Evolutionary conservation across 2,113 vertebrate genomes (phyloP).

Genomic region (Chamaetylas fuelleborni): DNA sequence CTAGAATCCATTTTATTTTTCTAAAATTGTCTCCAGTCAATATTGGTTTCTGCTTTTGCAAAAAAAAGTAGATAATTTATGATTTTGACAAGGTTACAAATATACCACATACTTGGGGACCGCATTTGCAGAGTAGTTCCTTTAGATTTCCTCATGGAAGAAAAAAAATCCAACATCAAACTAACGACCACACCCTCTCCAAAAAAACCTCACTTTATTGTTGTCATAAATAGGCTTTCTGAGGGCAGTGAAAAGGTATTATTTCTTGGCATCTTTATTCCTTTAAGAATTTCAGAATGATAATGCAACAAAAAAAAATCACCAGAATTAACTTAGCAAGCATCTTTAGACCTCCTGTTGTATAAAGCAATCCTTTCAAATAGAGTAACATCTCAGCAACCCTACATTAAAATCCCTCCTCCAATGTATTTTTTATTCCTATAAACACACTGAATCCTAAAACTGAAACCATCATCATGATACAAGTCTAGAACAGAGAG

Average conservation of each 20-base stretch:
- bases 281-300: not conserved
- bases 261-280: not conserved
- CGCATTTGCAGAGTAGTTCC: not conserved
- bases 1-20: not conserved
- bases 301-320: not conserved
- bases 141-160: not conserved
- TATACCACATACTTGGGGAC: not conserved
- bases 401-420: not conserved
- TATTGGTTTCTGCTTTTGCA: not conserved
- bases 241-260: not conserved
- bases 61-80: not conserved
- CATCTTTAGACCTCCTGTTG: not conserved
- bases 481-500: not conserved
- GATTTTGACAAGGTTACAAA: not conserved
- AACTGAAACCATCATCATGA: not conserved
- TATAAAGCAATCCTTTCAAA: not conserved
- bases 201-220: fast-evolving
- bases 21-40: not conserved
- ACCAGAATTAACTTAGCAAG: not conserved
- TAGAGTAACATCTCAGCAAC: not conserved
- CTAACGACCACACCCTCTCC: fast-evolving
- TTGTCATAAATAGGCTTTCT: not conserved
- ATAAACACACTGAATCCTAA: not conserved
- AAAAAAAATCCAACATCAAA: not conserved
- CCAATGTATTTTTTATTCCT: not conserved